A percentile compares a stretch with the other conserved stretches of the same genome.
Conservation (phyloP, 2,113 vertebrate genomes). For the Bombycilla garrulus region DNA sequence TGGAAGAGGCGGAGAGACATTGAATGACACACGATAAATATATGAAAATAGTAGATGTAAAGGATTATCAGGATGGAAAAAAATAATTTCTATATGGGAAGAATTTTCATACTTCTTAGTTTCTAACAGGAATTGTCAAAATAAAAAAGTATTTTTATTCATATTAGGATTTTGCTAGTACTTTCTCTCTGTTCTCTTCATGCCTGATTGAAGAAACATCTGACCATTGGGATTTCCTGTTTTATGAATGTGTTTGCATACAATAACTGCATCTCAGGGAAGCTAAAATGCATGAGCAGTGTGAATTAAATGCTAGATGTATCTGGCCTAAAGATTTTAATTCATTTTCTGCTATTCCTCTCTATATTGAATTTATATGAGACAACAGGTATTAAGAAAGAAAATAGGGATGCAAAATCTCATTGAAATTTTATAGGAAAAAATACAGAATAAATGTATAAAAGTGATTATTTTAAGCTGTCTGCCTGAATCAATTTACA, state of each 20-base stretch:
- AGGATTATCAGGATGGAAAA: neutral
- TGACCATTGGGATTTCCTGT: neutral
- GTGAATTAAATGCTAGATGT: neutral
- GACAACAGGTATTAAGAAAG: neutral
- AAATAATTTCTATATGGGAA: neutral
- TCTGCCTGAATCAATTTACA: neutral
- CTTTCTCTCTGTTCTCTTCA: neutral
- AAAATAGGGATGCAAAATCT: neutral
- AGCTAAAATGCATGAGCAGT: neutral
- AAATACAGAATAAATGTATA: neutral
- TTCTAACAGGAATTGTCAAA: neutral
- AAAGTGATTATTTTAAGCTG: neutral
- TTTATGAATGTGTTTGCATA: neutral
- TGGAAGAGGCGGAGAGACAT: neutral
- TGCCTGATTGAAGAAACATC: neutral
- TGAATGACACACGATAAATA: neutral
- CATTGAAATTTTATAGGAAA: neutral
- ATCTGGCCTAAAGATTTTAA: neutral
- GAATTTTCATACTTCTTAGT: neutral
- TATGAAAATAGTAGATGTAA: neutral
- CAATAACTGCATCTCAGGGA: neutral
- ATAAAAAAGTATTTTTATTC: neutral
- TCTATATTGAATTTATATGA: neutral
- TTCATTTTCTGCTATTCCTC: neutral
- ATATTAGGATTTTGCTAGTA: neutral